phyloP scores from a whole-genome alignment of 2,888 invertebrate genomes.

The Thereva unica region DNA sequence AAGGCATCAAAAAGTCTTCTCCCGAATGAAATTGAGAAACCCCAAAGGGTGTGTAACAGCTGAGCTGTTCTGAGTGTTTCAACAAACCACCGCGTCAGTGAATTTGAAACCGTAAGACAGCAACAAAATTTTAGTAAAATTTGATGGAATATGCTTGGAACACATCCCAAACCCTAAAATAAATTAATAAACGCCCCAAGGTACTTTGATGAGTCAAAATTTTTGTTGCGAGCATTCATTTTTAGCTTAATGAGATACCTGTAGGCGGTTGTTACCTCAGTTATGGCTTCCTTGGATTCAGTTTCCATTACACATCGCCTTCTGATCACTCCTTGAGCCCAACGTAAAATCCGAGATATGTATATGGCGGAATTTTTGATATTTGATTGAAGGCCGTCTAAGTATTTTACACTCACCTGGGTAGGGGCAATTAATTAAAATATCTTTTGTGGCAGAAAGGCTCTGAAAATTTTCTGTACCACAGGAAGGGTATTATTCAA shows the following conservation, averaged over 20 bases:
- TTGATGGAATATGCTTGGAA: conserved; percentile 32
- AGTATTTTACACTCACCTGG: conserved; percentile 25
- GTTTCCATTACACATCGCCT: conserved; percentile 10
- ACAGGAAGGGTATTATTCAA: conserved; percentile 30
- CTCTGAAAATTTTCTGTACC: conserved; percentile 20
- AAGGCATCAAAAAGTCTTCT: conserved; percentile 34
- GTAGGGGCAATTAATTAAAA: conserved; percentile 28
- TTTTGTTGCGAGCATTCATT: conserved; percentile 37
- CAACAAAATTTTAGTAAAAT: conserved; percentile 35
- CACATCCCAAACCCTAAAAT: conserved; percentile 36
- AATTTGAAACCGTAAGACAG: conserved; percentile 27
- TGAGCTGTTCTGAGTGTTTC: neutral
- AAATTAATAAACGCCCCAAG: conserved; percentile 35
- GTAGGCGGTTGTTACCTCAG: conserved; percentile 27
- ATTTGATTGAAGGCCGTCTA: conserved; percentile 34
- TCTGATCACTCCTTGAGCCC: neutral
- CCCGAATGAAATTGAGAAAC: conserved; percentile 31
- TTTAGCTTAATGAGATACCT: conserved; percentile 38
- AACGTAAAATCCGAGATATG: conserved; percentile 3
- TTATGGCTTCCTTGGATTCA: conserved; percentile 6
- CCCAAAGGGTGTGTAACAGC: conserved; percentile 28
- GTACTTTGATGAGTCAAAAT: conserved; percentile 35
- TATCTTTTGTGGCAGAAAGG: conserved; percentile 32
- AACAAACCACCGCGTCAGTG: conserved; percentile 27
- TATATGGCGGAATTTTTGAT: conserved; percentile 23